Percentiles rank a stretch among this genome's conserved stretches.
phyloP scores from a whole-genome alignment of 2,888 invertebrate genomes.

The Lysandra bellargus region DNA sequence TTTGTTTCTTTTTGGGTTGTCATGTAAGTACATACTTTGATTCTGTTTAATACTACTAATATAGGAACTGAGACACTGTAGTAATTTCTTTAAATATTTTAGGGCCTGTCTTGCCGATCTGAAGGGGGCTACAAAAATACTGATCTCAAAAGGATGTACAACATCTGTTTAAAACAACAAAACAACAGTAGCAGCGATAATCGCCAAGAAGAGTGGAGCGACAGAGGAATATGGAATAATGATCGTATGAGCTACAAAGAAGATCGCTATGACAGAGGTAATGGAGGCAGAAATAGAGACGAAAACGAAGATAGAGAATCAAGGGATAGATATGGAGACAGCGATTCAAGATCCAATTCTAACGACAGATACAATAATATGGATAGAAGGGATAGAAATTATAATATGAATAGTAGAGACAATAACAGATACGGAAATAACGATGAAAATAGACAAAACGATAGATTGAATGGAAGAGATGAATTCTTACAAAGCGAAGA shows the following conservation, averaged over 20 bases:
- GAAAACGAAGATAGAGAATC: constrained; percentile 38
- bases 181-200: constrained; percentile 53
- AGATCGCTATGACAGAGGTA: constrained; percentile 44
- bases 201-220: constrained; percentile 55
- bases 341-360: constrained; percentile 45
- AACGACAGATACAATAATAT: constrained; percentile 39
- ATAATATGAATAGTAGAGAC: constrained; percentile 40
- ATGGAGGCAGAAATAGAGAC: constrained; percentile 44
- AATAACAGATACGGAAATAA: constrained; percentile 43
- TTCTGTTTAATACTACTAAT: not conserved
- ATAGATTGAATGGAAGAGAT: constrained; percentile 47
- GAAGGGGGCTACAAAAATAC: constrained; percentile 81
- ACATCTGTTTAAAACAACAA: constrained; percentile 77
- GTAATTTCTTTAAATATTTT: constrained; percentile 26
- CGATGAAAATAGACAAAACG: constrained; percentile 43
- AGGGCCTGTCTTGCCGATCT: constrained; percentile 81
- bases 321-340: constrained; percentile 40
- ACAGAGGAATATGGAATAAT: constrained; percentile 51
- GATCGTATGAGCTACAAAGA: constrained; percentile 47
- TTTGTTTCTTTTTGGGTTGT: constrained; percentile 15
- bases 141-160: constrained; percentile 79
- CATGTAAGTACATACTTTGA: not conserved
- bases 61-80: not conserved
- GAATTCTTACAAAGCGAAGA: constrained; percentile 55
- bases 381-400: constrained; percentile 37